Evolutionary conservation across 2,888 invertebrate species (phyloP), one percentile per base, ranked within the genome.

Genomic region (Acleris holmiana): DNA sequence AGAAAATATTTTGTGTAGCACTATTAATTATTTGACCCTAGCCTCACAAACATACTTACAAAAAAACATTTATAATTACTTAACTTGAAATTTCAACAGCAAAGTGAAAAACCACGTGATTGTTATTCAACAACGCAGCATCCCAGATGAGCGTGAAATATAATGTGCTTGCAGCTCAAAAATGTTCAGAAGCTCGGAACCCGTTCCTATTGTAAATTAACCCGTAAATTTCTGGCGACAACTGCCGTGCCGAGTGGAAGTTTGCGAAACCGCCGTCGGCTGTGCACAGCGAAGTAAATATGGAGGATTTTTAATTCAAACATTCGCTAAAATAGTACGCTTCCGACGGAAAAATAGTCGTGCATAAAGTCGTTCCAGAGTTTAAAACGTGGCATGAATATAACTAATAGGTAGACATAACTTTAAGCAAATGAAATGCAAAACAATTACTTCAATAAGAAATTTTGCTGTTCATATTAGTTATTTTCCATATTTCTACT

Each of bases 161-260:
- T 80, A 80, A 80, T 81, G 77, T 77, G 77, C 35, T 35, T 35
- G 35, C 74, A 86, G 85, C 83, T 85, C 85, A 84, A 89, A 88
- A 88, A 86, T 84, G 67, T 81, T 78, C 80, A 81, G 80, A 79
- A 83, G 80, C 86, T 85, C 84, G 83, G 84, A 84, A 83, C 85
- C 81, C 78, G 73, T 76, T 83, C 79, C 85, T 83, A 89, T 86
- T 90, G 89, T 89, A 91, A 91, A 91, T 92, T 91, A 91, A 90
- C 86, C 88, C 89, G 91, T 91, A 91, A 91, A 91, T 91, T 91
- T 89, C 79, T 76, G 76, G 86, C 88, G 89, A 91, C 91, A 91
- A 91, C 84, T 87, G 88, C 88, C 85, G 86, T 87, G 86, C 84
- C 81, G 83, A 76, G 84, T 40, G 64, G 71, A 92, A 92, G 80